Percentiles rank a stretch among this genome's conserved stretches.
Conservation (phyloP, 2,888 invertebrate genomes). For the Altica lythri region DNA sequence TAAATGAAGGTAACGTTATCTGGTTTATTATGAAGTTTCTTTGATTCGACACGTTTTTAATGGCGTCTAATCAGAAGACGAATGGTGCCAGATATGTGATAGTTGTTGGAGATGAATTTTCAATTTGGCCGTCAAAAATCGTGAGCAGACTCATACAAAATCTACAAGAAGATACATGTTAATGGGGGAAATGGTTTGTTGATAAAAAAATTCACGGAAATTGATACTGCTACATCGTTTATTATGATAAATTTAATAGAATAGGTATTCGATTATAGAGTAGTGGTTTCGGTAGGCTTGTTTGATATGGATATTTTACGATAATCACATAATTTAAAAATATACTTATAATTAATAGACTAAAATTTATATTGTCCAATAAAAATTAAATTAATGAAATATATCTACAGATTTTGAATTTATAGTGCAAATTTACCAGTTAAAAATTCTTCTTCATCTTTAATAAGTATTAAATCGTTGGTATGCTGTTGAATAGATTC, state of each 20-base stretch:
- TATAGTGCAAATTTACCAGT: too few relatives aligned
- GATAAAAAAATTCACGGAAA: slow-evolving; percentile 7
- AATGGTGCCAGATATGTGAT: slow-evolving; percentile 43
- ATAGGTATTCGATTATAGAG: background rate
- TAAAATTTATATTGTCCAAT: too few relatives aligned
- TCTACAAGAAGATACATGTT: slow-evolving; percentile 1
- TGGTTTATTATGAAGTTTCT: slow-evolving; percentile 39
- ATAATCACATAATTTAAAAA: too few relatives aligned
- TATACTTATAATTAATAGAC: too few relatives aligned
- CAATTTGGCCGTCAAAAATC: slow-evolving; percentile 39
- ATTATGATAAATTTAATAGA: slow-evolving; percentile 9
- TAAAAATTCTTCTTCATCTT: too few relatives aligned
- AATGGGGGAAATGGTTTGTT: slow-evolving; percentile 10
- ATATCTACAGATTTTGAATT: too few relatives aligned
- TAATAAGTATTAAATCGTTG: too few relatives aligned
- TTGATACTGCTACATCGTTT: slow-evolving; percentile 1
- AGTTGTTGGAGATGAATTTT: slow-evolving; percentile 44
- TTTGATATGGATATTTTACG: too few relatives aligned
- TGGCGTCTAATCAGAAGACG: slow-evolving; percentile 43
- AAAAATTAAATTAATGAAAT: too few relatives aligned
- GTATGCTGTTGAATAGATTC: background rate
- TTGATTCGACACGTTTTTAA: slow-evolving; percentile 44
- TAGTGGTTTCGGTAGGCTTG: background rate
- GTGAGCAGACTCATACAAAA: slow-evolving; percentile 20
- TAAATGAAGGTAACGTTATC: slow-evolving; percentile 39